These are phyloP conservation scores for Vimba vimba DNA, from an alignment of 2,113 vertebrate species.

Conservation along the genomic window DNA sequence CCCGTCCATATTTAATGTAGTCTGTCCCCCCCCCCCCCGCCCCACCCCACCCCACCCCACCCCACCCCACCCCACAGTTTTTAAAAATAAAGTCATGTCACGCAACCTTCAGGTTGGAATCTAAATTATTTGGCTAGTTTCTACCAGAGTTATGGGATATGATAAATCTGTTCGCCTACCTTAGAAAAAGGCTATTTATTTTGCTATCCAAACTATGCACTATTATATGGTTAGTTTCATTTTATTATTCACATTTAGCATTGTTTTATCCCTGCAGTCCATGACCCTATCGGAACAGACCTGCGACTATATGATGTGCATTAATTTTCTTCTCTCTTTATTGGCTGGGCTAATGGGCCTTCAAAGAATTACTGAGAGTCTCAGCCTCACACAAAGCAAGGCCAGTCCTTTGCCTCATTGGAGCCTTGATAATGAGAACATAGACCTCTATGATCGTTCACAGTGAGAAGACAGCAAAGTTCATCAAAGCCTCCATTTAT, in stretches of 20 bases:
- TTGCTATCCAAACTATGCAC: neutral
- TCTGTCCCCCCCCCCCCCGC: neutral
- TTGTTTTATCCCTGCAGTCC: slow-evolving; percentile 11
- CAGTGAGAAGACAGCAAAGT: slow-evolving; percentile 26
- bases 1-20: neutral
- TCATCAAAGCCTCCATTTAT: slow-evolving; percentile 22
- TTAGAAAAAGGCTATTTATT: slow-evolving; percentile 8
- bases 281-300: slow-evolving; percentile 7
- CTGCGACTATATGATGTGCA: slow-evolving; percentile 29
- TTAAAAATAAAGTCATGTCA: neutral
- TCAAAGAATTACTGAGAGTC: slow-evolving; percentile 51
- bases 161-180: neutral
- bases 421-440: slow-evolving; percentile 52
- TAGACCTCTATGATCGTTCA: slow-evolving; percentile 8
- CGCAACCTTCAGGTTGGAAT: neutral
- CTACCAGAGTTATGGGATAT: neutral
- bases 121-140: slow-evolving; percentile 4
- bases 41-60: rapidly evolving
- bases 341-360: slow-evolving; percentile 53
- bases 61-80: neutral
- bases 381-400: slow-evolving; percentile 48
- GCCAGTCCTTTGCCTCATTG: slow-evolving; percentile 42
- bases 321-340: slow-evolving; percentile 50
- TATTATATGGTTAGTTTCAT: slow-evolving; percentile 30
- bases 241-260: slow-evolving; percentile 21